Evolutionary conservation across 2,113 vertebrate species (phyloP), one percentile per base, ranked within the genome.

Genomic region (Tenrec ecaudatus): DNA sequence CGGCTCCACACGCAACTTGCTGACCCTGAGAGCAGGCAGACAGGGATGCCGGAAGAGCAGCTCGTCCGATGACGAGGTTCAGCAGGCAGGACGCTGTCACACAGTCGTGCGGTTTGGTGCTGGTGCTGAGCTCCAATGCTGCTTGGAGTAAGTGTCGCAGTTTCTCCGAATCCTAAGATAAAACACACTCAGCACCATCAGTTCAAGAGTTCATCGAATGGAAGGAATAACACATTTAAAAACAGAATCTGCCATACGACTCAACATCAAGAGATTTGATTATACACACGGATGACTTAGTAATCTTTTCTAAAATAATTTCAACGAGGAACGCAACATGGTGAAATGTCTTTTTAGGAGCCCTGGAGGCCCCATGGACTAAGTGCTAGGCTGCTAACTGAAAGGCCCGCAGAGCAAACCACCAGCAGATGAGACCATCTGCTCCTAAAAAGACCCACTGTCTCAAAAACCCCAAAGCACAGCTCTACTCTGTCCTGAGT

Each of bases 91-190:
- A 98, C 53, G 99, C 99, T 25, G 99, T 99, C 4, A 99, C 98
- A 62, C 99, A 99, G 96, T 99, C 99, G 0, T 99, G 99, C 0
- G 99, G 99, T 89, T 99, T 99, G 31, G 98, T 99, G 97, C 99
- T 99, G 66, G 98, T 99, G 96, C 99, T 99, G 84, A 99, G 99
- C 81, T 98, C 98, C 96, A 99, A 66, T 10, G 99, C 99, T 64
- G 98, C 99, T 96, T 97, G 98, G 38, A 99, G 98, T 2, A 99
- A 97, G 5, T 88, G 43, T 47, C 15, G 38, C 68, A 99, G 71
- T 88, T 97, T 97, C 90, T 97, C 96, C 5, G 97, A 97, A 73
- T 97, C 98, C 99, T 99, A 57, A 23, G 93, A 94, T 27, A 76
- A 7, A 88, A 93, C 15, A 96, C 15, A 27, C 25, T 71, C 53